phyloP scores from a whole-genome alignment of 2,888 invertebrate species.

The Chorisops tibialis region DNA sequence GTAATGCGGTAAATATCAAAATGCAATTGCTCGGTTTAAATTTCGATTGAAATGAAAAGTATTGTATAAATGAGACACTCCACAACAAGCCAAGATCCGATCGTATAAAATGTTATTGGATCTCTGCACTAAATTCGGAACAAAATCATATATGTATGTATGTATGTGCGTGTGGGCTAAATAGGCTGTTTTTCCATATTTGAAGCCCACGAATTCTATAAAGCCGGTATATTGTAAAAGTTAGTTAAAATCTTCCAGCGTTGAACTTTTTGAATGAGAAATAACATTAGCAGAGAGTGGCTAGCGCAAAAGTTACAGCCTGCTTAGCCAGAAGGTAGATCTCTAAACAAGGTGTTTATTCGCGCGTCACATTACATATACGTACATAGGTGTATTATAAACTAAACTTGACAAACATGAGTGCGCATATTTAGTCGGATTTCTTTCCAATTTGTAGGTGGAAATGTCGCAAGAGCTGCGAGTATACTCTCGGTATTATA shows the following conservation, averaged over 20 bases:
- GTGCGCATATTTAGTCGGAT: not conserved
- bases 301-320: not conserved
- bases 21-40: not conserved
- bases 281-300: not conserved
- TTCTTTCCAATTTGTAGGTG: slow-evolving; percentile 24
- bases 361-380: not conserved
- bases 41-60: not conserved
- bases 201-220: not conserved
- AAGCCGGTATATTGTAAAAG: not conserved
- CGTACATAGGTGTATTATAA: no score
- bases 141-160: not conserved
- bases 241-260: not conserved
- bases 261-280: not conserved
- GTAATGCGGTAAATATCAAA: no score
- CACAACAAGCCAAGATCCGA: not conserved
- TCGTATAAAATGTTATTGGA: no score
- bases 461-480: slow-evolving; percentile 20
- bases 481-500: slow-evolving; percentile 1
- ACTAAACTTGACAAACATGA: not conserved
- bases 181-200: not conserved
- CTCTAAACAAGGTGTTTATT: not conserved
- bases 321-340: not conserved
- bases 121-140: not conserved
- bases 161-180: not conserved
- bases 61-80: not conserved